Evolutionary conservation across 2,888 invertebrate species (phyloP).

Genomic region (Slavum lentiscoides): DNA sequence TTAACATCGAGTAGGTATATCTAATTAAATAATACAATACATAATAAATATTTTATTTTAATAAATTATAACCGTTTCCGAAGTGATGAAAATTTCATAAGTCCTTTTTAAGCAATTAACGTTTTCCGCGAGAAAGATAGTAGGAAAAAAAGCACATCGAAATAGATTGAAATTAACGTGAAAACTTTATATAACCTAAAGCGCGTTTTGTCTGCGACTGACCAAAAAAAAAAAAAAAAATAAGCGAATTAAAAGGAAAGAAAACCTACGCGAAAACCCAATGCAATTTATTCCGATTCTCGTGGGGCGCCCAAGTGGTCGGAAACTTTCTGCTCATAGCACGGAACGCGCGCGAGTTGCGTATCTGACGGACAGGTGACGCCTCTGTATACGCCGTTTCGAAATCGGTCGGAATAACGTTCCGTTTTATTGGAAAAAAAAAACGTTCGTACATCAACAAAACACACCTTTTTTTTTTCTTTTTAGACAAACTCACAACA

Average conservation of each 20-base stretch:
- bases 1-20: no score
- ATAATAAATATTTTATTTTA: no score
- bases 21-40: no score
- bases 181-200: neutral
- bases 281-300: conserved; percentile 10
- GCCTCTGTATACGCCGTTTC: conserved; percentile 38
- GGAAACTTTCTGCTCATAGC: neutral
- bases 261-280: neutral
- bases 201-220: neutral
- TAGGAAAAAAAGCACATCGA: neutral
- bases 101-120: neutral
- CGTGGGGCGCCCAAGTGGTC: neutral
- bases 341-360: neutral
- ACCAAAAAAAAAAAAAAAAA: neutral
- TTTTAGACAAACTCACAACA: no score
- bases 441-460: no score
- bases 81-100: no score
- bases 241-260: neutral
- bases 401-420: neutral
- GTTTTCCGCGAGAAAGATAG: neutral
- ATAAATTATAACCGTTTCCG: no score
- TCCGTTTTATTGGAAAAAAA: no score
- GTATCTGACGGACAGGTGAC: conserved; percentile 48
- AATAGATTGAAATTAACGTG: neutral
- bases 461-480: no score